Evolutionary conservation across 1,140 invertebrate genomes (phyloP).

Genomic region (Calephelis nemesis): DNA sequence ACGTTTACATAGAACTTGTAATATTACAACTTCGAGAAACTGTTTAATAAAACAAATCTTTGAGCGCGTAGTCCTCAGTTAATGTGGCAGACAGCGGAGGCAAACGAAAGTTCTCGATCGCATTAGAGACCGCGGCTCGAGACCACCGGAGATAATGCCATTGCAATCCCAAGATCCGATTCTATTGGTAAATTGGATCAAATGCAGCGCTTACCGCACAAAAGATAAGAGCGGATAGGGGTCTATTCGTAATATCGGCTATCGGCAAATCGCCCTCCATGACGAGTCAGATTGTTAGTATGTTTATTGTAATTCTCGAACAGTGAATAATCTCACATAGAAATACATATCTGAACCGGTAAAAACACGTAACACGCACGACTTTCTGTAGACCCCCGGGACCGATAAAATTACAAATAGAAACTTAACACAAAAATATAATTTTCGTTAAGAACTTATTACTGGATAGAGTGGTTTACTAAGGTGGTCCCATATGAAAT

Average conservation of each 20-base stretch:
- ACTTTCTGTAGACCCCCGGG: too few species aligned
- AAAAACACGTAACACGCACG: too few species aligned
- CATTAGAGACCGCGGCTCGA: slow-evolving; percentile 65
- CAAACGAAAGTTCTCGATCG: slow-evolving; percentile 50
- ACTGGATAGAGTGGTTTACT: too few species aligned
- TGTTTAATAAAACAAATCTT: background rate
- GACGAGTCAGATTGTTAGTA: background rate
- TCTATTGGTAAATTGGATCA: slow-evolving; percentile 80
- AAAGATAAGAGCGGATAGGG: slow-evolving; percentile 67
- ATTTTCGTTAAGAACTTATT: too few species aligned
- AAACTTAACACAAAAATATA: too few species aligned
- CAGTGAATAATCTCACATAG: too few species aligned
- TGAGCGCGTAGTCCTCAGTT: background rate
- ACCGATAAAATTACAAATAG: too few species aligned
- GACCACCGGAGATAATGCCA: slow-evolving; percentile 66
- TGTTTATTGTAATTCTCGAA: too few species aligned
- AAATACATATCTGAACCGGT: too few species aligned
- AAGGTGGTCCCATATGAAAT: too few species aligned
- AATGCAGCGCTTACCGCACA: slow-evolving; percentile 74
- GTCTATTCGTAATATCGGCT: background rate
- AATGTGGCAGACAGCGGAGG: slow-evolving; percentile 25
- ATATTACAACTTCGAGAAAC: background rate
- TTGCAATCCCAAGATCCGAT: slow-evolving; percentile 75
- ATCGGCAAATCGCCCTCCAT: background rate
- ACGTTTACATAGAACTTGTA: too few species aligned